Evolutionary conservation across 2,113 vertebrate genomes (phyloP).

Genomic region (Elanus axillaris): DNA sequence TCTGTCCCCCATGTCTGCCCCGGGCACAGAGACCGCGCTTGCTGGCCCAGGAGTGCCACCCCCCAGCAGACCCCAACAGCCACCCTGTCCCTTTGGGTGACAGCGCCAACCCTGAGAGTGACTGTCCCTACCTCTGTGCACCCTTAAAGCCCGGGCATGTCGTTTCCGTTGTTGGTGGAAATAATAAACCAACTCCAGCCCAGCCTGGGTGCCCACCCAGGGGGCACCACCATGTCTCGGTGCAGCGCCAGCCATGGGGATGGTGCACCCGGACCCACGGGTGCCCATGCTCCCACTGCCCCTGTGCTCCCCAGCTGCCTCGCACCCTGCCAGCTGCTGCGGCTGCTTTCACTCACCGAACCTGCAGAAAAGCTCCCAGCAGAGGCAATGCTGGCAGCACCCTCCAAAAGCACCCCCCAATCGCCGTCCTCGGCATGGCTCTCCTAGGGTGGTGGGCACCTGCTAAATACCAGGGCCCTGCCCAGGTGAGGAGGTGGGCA

Average conservation of each 20-base stretch:
- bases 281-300: neutral
- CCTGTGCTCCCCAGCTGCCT: neutral
- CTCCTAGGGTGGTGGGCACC: rapidly evolving
- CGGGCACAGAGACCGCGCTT: no score
- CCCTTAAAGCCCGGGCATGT: neutral
- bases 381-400: neutral
- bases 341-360: neutral
- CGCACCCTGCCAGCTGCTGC: neutral
- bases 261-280: rapidly evolving
- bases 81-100: rapidly evolving
- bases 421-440: rapidly evolving
- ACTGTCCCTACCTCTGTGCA: neutral
- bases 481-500: neutral
- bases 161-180: neutral
- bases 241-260: neutral
- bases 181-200: neutral
- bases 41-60: neutral
- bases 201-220: neutral
- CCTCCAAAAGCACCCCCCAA: neutral
- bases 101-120: rapidly evolving
- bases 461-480: neutral
- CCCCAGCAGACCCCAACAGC: rapidly evolving
- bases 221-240: rapidly evolving
- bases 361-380: neutral
- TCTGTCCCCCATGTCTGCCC: rapidly evolving